Conservation (phyloP, 2,113 vertebrate species). For the Rana temporaria region DNA sequence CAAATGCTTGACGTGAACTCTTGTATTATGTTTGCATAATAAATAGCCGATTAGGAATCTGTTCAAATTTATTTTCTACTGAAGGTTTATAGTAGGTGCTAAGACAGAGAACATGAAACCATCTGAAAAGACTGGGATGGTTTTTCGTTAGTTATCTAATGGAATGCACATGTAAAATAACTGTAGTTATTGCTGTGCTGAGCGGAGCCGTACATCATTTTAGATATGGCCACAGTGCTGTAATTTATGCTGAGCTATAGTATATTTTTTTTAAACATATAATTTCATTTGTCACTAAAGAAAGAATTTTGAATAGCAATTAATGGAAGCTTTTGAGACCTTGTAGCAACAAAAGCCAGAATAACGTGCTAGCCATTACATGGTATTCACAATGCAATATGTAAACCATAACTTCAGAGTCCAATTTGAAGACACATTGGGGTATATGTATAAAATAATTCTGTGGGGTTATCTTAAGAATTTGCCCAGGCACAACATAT, state of each 20-base stretch:
- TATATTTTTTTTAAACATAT: no score
- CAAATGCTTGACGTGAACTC: slow-evolving; percentile 10
- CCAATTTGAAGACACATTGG: no score
- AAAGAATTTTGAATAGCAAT: no score
- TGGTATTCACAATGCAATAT: no score
- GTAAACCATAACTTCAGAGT: no score
- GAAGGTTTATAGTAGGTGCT: slow-evolving; percentile 12
- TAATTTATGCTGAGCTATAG: background rate
- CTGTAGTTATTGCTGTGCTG: background rate
- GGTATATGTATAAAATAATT: no score
- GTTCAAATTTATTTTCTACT: slow-evolving; percentile 7
- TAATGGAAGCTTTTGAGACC: no score
- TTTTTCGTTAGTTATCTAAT: background rate
- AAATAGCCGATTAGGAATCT: slow-evolving; percentile 18
- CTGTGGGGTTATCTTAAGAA: no score
- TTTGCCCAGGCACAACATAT: no score
- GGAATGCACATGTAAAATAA: background rate
- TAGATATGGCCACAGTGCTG: no score
- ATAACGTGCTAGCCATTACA: no score
- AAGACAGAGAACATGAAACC: slow-evolving; percentile 8
- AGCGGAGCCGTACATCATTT: background rate
- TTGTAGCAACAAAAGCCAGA: no score
- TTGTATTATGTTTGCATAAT: slow-evolving; percentile 22
- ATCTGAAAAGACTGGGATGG: background rate
- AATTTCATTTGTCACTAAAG: background rate